Conservation (phyloP, 2,797 vertebrate genomes). For the Tokudaia tokunoshimensis region DNA sequence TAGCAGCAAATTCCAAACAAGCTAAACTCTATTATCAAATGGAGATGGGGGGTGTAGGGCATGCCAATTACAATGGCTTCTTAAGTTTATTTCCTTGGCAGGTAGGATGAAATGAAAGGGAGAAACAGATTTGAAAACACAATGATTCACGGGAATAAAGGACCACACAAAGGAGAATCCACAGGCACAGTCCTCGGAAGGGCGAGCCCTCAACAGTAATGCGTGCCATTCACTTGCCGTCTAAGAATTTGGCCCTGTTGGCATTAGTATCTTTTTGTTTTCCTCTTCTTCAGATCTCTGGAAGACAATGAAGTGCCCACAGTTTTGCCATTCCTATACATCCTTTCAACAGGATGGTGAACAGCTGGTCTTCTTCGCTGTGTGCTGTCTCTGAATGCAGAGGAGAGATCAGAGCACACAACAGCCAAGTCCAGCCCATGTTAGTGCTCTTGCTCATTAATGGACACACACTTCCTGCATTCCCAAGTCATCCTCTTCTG, state of each 20-base stretch:
- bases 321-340: background rate
- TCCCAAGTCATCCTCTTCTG: background rate
- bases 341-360: background rate
- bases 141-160: background rate
- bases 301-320: slow-evolving; percentile 22
- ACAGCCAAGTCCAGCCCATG: background rate
- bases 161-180: slow-evolving; percentile 26
- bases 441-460: background rate
- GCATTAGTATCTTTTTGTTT: background rate
- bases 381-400: background rate
- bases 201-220: background rate
- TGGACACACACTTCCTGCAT: background rate
- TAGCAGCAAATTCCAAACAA: background rate
- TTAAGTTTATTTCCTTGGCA: slow-evolving; percentile 26
- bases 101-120: slow-evolving; percentile 22
- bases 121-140: background rate
- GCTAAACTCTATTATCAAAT: background rate
- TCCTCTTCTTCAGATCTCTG: background rate
- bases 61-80: slow-evolving; percentile 1
- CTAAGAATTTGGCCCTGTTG: slow-evolving; percentile 28
- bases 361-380: background rate
- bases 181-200: background rate
- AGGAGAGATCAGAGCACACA: background rate
- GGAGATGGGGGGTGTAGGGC: background rate
- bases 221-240: background rate